Conservation (phyloP, 1,140 invertebrate species). For the Coenobita brevimanus region DNA sequence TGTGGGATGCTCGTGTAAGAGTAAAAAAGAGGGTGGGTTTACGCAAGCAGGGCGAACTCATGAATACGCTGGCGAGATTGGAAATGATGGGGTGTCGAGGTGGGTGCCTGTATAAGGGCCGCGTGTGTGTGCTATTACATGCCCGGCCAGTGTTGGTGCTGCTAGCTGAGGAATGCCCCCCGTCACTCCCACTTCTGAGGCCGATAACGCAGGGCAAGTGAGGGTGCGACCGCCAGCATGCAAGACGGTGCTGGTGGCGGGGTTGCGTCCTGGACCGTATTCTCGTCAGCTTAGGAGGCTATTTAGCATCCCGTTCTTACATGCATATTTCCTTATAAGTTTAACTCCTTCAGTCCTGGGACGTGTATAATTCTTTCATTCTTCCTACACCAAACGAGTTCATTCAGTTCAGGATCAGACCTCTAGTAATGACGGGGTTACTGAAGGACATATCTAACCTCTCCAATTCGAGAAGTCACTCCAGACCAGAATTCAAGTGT, state of each 20-base stretch:
- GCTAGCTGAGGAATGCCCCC: not conserved
- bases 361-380: too few relatives aligned
- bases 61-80: conserved; percentile 26
- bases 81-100: conserved; percentile 10
- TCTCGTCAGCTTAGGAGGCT: too few relatives aligned
- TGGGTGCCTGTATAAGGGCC: not conserved
- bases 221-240: not conserved
- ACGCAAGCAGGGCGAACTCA: not conserved
- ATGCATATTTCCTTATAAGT: not conserved
- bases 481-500: too few relatives aligned
- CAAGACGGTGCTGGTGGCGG: not conserved
- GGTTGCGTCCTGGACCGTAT: too few relatives aligned
- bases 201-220: conserved; percentile 29
- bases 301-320: too few relatives aligned
- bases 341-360: too few relatives aligned
- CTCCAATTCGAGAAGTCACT: too few relatives aligned
- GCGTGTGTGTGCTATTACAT: conserved; percentile 8
- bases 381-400: too few relatives aligned
- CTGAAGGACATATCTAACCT: too few relatives aligned
- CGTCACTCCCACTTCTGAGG: conserved; percentile 25
- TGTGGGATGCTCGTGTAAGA: not conserved
- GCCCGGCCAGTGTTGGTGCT: conserved; percentile 3
- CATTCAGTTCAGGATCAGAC: too few relatives aligned
- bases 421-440: too few relatives aligned
- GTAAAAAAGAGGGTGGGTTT: not conserved